Conservation (phyloP, 1,140 invertebrate species). For the Sweltsa coloradensis region DNA sequence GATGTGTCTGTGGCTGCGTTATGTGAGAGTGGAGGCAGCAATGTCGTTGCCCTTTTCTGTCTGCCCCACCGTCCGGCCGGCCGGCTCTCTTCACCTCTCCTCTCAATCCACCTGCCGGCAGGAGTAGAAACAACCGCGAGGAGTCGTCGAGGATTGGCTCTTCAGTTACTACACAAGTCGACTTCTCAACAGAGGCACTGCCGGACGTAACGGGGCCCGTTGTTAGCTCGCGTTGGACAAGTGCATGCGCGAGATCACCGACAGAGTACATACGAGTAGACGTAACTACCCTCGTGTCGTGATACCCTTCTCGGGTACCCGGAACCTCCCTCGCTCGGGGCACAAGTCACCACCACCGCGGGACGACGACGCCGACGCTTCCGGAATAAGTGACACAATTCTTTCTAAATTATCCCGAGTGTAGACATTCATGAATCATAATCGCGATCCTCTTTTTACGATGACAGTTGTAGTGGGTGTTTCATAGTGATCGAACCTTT, state of each 20-base stretch:
- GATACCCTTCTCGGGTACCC: too few species aligned
- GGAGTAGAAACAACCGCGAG: too few species aligned
- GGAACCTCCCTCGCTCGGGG: too few species aligned
- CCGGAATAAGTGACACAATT: too few species aligned
- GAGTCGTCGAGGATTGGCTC: neutral
- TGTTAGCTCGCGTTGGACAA: too few species aligned
- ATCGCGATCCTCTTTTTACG: neutral
- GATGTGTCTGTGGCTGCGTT: neutral
- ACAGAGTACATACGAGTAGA: too few species aligned
- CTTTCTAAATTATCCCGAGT: too few species aligned
- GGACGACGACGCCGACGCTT: too few species aligned
- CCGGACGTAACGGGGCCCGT: neutral
- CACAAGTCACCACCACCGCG: too few species aligned
- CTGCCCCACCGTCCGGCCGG: neutral
- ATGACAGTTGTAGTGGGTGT: neutral
- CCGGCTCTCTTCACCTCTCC: neutral
- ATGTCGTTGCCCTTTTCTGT: slow-evolving; percentile 4
- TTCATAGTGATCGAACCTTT: neutral
- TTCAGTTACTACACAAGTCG: slow-evolving; percentile 2
- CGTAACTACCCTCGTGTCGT: too few species aligned
- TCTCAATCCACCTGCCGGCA: slow-evolving; percentile 4
- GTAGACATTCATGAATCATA: too few species aligned
- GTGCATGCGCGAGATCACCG: too few species aligned
- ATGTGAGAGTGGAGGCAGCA: neutral
- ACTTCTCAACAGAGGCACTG: neutral